Percentiles rank a stretch among this genome's conserved stretches.
Evolutionary conservation across 2,797 vertebrate genomes (phyloP).

Genomic region (Morus bassanus): DNA sequence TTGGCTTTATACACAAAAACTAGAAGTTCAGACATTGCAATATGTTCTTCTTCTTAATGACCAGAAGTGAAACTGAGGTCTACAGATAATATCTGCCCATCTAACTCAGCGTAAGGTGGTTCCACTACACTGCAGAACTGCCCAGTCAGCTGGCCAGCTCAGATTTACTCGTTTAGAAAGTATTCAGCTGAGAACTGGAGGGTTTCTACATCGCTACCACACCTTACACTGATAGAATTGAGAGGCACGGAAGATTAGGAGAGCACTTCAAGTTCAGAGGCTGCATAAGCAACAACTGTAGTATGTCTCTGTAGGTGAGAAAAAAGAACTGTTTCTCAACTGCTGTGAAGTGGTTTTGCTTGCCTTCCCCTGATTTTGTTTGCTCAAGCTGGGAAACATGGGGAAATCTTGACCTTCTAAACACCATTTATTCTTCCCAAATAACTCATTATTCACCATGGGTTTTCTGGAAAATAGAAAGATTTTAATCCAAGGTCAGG

Average conservation of each 20-base stretch:
- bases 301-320: not conserved
- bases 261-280: not conserved
- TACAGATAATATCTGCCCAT: not conserved
- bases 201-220: not conserved
- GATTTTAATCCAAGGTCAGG: not conserved
- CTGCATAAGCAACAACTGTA: not conserved
- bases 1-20: not conserved
- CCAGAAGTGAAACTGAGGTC: not conserved
- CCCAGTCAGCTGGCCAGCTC: not conserved
- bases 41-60: not conserved
- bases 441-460: not conserved
- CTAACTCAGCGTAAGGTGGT: not conserved
- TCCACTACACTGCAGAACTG: not conserved
- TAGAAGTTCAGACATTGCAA: not conserved
- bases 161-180: not conserved
- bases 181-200: not conserved
- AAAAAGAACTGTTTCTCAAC: not conserved
- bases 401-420: not conserved
- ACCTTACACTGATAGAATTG: not conserved
- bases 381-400: not conserved
- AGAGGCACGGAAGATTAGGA: not conserved
- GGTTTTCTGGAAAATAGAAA: not conserved
- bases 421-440: not conserved
- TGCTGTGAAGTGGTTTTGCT: not conserved
- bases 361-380: not conserved